These are phyloP conservation scores for Colletes gigas DNA, from an alignment of 1,140 invertebrate species.

Conservation along the genomic window DNA sequence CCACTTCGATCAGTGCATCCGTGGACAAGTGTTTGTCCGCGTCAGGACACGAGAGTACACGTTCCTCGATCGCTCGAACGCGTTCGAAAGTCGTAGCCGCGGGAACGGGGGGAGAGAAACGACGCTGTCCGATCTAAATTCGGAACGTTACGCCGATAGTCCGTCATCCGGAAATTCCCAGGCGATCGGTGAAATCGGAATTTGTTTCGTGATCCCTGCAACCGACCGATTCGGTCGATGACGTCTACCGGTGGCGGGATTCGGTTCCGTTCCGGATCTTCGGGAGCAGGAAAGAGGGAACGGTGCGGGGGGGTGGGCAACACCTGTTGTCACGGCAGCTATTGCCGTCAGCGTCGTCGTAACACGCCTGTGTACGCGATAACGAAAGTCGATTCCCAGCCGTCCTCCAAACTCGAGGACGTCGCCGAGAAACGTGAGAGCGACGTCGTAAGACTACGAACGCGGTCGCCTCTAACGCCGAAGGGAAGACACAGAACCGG, in stretches of 20 bases:
- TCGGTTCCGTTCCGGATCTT: constrained; percentile 16
- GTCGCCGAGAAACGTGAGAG: constrained; percentile 22
- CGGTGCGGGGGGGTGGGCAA: not conserved
- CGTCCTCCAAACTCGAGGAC: constrained; percentile 44
- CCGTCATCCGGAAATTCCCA: constrained; percentile 30
- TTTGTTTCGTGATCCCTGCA: not conserved
- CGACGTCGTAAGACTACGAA: not conserved
- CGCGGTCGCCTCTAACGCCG: not conserved
- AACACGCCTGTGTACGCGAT: constrained; percentile 17
- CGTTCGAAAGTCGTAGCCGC: constrained; percentile 1
- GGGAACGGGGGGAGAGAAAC: not conserved
- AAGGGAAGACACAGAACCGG: constrained; percentile 17
- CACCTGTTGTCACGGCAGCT: constrained; percentile 36
- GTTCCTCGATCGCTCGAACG: not conserved
- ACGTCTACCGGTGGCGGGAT: not conserved
- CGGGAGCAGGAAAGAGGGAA: not conserved
- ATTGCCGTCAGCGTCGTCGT: constrained; percentile 13
- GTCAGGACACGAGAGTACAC: not conserved
- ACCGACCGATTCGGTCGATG: constrained; percentile 13
- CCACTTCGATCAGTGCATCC: not conserved
- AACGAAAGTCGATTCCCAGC: constrained; percentile 15
- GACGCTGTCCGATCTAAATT: constrained; percentile 8
- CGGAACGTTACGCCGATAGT: constrained; percentile 20
- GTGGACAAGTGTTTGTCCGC: not conserved
- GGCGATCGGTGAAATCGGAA: constrained; percentile 35